phyloP scores from a whole-genome alignment of 2,888 invertebrate species.

The Ligdia adustata region DNA sequence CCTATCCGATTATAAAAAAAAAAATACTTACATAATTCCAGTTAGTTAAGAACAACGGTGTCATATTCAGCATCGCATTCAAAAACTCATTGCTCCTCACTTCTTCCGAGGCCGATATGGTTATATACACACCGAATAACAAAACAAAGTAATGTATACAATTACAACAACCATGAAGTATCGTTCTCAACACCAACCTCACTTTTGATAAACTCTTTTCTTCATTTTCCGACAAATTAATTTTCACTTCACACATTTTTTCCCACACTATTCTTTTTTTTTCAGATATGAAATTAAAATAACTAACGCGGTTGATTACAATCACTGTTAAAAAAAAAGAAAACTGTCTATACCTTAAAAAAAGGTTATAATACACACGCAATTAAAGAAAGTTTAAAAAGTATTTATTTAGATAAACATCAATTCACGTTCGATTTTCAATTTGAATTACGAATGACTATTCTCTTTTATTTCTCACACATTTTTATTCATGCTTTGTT shows the following conservation, averaged over 20 bases:
- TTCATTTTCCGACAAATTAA: conserved; percentile 21
- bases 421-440: too few relatives aligned
- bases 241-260: conserved; percentile 42
- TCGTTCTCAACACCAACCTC: conserved; percentile 21
- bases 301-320: too few relatives aligned
- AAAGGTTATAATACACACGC: too few relatives aligned
- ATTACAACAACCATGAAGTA: conserved; percentile 24
- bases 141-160: conserved; percentile 22
- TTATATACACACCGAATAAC: conserved; percentile 25
- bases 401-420: too few relatives aligned
- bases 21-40: conserved; percentile 60
- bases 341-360: too few relatives aligned
- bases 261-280: too few relatives aligned
- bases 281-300: too few relatives aligned
- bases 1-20: conserved; percentile 1
- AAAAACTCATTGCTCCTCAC: conserved; percentile 35
- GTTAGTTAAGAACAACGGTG: conserved; percentile 52
- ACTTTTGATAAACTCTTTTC: not conserved
- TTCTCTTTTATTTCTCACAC: too few relatives aligned
- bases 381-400: too few relatives aligned
- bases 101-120: conserved; percentile 29
- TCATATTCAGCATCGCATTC: conserved; percentile 41
- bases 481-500: too few relatives aligned
- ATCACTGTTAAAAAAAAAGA: too few relatives aligned
- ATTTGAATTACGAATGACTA: too few relatives aligned